Evolutionary conservation across 2,797 vertebrate species (phyloP).

Genomic region (Protonibea diacanthus): DNA sequence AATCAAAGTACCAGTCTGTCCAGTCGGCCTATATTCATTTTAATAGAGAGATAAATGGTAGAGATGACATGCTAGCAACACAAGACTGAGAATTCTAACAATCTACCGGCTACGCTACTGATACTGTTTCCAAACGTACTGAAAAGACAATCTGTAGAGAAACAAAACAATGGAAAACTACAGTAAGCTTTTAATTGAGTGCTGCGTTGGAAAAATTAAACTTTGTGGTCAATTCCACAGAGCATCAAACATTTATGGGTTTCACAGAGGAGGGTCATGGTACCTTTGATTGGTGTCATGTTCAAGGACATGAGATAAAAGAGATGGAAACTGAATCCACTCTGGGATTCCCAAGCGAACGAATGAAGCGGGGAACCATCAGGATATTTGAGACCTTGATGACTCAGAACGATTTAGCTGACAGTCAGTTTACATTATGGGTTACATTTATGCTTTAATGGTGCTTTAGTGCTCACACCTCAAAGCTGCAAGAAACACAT

Average conservation of each 20-base stretch:
- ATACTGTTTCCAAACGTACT: not conserved
- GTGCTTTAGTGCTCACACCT: not conserved
- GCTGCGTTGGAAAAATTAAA: conserved; percentile 15
- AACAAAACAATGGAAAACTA: not conserved
- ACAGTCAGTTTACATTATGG: not conserved
- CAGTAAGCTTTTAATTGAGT: not conserved
- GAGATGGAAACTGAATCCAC: conserved; percentile 45
- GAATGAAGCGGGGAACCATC: not conserved
- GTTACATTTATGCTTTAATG: not conserved
- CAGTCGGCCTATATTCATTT: not conserved
- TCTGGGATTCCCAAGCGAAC: conserved; percentile 1
- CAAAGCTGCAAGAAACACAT: not conserved
- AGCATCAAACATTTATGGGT: conserved; percentile 48
- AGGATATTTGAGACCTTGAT: not conserved
- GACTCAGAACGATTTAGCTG: not conserved
- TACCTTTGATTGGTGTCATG: conserved; percentile 38
- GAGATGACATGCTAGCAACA: not conserved
- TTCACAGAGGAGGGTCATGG: conserved; percentile 20
- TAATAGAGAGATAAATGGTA: not conserved
- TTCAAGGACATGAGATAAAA: conserved; percentile 55
- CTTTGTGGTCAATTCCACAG: conserved; percentile 10
- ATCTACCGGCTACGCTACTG: not conserved
- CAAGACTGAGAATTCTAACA: not conserved
- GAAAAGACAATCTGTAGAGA: not conserved
- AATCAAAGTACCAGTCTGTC: not conserved